Conservation (phyloP, 2,113 vertebrate genomes). For the Nematolebias whitei region DNA sequence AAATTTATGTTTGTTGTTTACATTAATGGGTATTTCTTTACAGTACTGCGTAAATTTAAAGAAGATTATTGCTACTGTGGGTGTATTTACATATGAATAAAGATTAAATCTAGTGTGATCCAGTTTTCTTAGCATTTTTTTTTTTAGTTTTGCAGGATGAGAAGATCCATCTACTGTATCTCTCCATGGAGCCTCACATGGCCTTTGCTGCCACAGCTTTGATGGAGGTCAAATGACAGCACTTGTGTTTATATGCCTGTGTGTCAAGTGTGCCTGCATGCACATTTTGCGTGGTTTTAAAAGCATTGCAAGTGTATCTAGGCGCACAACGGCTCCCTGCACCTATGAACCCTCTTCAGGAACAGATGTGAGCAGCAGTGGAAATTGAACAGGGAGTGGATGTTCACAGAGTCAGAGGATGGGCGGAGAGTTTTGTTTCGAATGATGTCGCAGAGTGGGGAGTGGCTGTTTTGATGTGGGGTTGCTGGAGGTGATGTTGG, state of each 20-base stretch:
- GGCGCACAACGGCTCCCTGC: conserved; percentile 43
- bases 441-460: conserved; percentile 5
- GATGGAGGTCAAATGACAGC: conserved; percentile 46
- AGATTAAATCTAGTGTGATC: conserved; percentile 24
- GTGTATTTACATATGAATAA: not conserved
- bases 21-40: conserved; percentile 8
- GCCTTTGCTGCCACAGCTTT: conserved; percentile 49
- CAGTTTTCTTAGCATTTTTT: conserved; percentile 4
- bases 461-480: conserved; percentile 28
- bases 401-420: conserved; percentile 3
- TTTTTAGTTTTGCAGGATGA: conserved; percentile 17
- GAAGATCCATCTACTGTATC: conserved; percentile 53
- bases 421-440: conserved; percentile 21
- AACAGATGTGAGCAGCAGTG: conserved; percentile 27
- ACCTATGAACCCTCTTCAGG: conserved; percentile 52
- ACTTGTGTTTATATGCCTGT: not conserved
- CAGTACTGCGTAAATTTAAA: not conserved
- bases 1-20: conserved; percentile 30
- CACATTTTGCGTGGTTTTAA: conserved; percentile 29
- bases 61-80: conserved; percentile 1
- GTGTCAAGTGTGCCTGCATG: conserved; percentile 19
- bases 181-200: conserved; percentile 36
- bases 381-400: conserved; percentile 44
- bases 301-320: not conserved
- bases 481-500: conserved; percentile 30